A percentile compares a stretch with the other conserved stretches of the same genome.
Evolutionary conservation across 2,888 invertebrate genomes (phyloP).

Genomic region (Drosophila vallismaia): DNA sequence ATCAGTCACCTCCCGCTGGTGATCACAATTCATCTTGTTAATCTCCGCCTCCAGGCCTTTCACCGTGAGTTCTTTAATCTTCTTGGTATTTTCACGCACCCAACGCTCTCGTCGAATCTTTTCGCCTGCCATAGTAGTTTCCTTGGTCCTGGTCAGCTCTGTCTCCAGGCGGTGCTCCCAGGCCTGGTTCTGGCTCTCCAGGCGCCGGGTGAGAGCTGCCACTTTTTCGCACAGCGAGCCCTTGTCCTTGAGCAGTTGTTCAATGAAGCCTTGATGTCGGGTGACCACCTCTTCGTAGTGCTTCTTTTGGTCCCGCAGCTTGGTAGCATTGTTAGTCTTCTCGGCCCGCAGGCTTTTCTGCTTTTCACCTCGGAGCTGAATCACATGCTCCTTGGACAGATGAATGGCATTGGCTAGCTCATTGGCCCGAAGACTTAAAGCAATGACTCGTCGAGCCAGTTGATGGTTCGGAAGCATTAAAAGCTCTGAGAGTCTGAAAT

Average conservation of each 20-base stretch:
- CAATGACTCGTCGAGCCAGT: slow-evolving; percentile 82
- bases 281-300: slow-evolving; percentile 90
- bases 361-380: slow-evolving; percentile 82
- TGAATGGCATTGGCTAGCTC: slow-evolving; percentile 84
- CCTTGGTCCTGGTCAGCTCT: slow-evolving; percentile 90
- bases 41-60: slow-evolving; percentile 94
- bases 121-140: slow-evolving; percentile 91
- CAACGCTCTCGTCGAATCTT: slow-evolving; percentile 90
- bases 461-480: slow-evolving; percentile 84
- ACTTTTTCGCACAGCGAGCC: slow-evolving; percentile 88
- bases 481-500: slow-evolving; percentile 81
- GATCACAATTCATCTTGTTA: slow-evolving; percentile 90
- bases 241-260: slow-evolving; percentile 92
- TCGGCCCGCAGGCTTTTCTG: slow-evolving; percentile 83
- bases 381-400: slow-evolving; percentile 82
- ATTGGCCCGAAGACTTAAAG: slow-evolving; percentile 82
- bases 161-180: slow-evolving; percentile 90
- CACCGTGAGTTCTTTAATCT: slow-evolving; percentile 94
- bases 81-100: slow-evolving; percentile 93
- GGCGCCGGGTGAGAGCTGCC: slow-evolving; percentile 82
- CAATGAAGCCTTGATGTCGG: slow-evolving; percentile 92
- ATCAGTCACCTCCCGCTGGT: slow-evolving; percentile 87
- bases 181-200: slow-evolving; percentile 86
- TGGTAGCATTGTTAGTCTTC: slow-evolving; percentile 83
- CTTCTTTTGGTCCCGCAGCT: slow-evolving; percentile 86